Conservation (phyloP, 2,888 invertebrate species). For the Merodon equestris region DNA sequence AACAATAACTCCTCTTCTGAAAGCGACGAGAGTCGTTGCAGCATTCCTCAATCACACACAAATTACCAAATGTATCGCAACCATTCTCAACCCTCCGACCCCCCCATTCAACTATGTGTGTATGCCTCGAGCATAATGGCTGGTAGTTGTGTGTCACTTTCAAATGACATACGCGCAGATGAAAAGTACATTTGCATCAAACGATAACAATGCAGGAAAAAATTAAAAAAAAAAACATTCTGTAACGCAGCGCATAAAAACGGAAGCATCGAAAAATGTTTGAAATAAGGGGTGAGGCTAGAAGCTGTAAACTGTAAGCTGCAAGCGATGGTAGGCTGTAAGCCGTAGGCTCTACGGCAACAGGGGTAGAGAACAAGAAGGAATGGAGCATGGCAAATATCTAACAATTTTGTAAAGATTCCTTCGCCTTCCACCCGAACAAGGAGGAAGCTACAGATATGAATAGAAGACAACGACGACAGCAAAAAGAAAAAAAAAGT, state of each 20-base stretch:
- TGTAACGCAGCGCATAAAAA: conserved; percentile 1
- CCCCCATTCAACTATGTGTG: no score
- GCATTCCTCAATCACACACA: conserved; percentile 32
- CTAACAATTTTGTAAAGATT: conserved; percentile 7
- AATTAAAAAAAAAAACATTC: conserved; percentile 2
- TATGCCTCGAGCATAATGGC: conserved; percentile 22
- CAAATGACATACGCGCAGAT: conserved; percentile 49
- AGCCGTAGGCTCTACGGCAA: no score
- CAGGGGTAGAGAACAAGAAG: no score
- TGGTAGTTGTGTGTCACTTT: conserved; percentile 52
- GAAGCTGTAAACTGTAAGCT: not conserved
- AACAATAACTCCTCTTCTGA: conserved; percentile 16
- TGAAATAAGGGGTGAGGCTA: conserved; percentile 6
- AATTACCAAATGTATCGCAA: conserved; percentile 17
- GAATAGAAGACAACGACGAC: not conserved
- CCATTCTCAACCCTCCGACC: no score
- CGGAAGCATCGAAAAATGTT: conserved; percentile 12
- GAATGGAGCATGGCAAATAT: not conserved
- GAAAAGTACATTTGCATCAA: conserved; percentile 54
- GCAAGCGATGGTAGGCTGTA: conserved; percentile 14
- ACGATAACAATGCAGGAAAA: conserved; percentile 41
- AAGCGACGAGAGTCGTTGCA: not conserved
- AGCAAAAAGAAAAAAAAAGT: conserved; percentile 4
- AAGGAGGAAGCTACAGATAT: conserved; percentile 22
- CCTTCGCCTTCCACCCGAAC: not conserved